Evolutionary conservation across 2,888 invertebrate genomes (phyloP).

Genomic region (Dryobota labecula): DNA sequence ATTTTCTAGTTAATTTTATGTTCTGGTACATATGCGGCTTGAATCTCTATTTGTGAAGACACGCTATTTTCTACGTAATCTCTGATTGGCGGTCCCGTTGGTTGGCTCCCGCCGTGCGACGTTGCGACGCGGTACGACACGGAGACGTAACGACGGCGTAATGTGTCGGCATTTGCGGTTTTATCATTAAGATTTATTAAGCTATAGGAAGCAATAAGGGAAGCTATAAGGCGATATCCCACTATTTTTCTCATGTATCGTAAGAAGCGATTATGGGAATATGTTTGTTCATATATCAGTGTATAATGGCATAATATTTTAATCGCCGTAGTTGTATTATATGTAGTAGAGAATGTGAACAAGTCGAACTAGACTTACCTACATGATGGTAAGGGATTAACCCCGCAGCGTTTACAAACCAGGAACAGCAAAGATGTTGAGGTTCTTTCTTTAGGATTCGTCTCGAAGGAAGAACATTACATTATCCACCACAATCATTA

Average conservation of each 20-base stretch:
- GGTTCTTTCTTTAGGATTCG: no score
- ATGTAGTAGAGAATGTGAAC: no score
- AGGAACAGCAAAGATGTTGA: no score
- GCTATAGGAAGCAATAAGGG: constrained; percentile 26
- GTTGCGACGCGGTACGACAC: constrained; percentile 44
- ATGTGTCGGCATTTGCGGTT: constrained; percentile 50
- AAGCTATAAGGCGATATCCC: not conserved
- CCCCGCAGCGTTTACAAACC: not conserved
- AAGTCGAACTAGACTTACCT: no score
- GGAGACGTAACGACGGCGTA: constrained; percentile 55
- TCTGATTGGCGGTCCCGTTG: constrained; percentile 83
- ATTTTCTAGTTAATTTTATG: constrained; percentile 55
- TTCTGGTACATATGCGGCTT: constrained; percentile 63
- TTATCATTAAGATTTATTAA: constrained; percentile 52
- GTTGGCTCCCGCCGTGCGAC: constrained; percentile 66
- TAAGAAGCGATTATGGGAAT: not conserved
- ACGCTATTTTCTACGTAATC: constrained; percentile 82
- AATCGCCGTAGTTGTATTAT: no score
- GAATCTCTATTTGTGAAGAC: constrained; percentile 67
- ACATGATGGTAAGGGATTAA: not conserved
- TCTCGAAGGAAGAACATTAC: not conserved
- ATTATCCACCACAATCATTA: no score
- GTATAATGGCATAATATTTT: not conserved
- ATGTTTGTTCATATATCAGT: not conserved
- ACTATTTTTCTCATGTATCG: constrained; percentile 16